A percentile compares a stretch with the other conserved stretches of the same genome.
Conservation (phyloP, 2,797 vertebrate species). For the Astyanax mexicanus region DNA sequence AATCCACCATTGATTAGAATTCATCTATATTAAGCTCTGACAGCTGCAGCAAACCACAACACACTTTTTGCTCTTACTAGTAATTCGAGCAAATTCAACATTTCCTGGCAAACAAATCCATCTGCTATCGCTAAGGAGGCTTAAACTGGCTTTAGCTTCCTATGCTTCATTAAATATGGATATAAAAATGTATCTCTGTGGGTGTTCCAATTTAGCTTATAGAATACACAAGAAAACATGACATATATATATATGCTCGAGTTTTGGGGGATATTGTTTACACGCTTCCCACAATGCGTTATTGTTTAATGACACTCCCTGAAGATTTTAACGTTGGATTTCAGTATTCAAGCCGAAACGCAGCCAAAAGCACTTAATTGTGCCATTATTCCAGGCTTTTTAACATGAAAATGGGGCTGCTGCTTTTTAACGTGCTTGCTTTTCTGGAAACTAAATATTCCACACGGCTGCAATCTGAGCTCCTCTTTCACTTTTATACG, state of each 20-base stretch:
- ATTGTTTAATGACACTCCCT: slow-evolving; percentile 28
- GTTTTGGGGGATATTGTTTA: slow-evolving; percentile 58
- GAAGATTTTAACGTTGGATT: not conserved
- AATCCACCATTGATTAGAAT: too few relatives aligned
- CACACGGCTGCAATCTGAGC: not conserved
- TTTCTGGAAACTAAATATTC: not conserved
- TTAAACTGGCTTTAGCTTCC: not conserved
- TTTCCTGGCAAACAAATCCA: not conserved
- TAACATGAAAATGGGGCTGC: not conserved
- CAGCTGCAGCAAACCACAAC: not conserved
- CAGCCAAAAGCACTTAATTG: slow-evolving; percentile 23
- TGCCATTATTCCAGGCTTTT: not conserved
- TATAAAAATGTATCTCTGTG: not conserved
- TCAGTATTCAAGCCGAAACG: slow-evolving; percentile 1
- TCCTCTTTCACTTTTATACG: not conserved
- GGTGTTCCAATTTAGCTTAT: not conserved
- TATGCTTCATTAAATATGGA: not conserved
- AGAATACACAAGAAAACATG: not conserved
- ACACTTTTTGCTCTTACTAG: not conserved
- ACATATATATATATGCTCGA: too few relatives aligned
- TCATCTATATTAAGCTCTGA: not conserved
- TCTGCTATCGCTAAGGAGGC: not conserved
- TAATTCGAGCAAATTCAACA: not conserved
- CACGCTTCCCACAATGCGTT: slow-evolving; percentile 8
- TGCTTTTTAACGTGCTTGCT: not conserved